Conservation (phyloP, 2,113 vertebrate species). For the Desmodus rotundus region DNA sequence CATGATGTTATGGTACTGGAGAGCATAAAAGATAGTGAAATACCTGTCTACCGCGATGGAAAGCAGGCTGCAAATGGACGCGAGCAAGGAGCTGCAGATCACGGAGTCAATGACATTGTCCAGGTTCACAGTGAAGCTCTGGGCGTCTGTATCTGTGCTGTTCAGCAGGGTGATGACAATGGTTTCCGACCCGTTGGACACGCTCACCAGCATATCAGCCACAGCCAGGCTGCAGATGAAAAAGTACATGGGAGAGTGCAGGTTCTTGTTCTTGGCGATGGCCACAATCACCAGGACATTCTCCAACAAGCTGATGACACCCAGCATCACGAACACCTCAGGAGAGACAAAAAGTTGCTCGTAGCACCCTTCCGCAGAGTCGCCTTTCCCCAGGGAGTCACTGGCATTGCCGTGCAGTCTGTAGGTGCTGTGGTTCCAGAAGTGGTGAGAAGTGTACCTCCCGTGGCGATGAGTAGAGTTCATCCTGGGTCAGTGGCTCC, state of each 20-base stretch:
- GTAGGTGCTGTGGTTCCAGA: conserved; percentile 81
- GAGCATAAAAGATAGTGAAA: conserved; percentile 96
- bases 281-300: conserved; percentile 93
- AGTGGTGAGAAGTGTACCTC: conserved; percentile 75
- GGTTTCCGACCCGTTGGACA: conserved; percentile 94
- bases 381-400: conserved; percentile 75
- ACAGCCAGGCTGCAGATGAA: conserved; percentile 97
- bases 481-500: conserved; percentile 77
- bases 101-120: conserved; percentile 96
- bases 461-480: conserved; percentile 82
- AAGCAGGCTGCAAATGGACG: conserved; percentile 95
- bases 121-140: conserved; percentile 87
- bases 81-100: conserved; percentile 95
- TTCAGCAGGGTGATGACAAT: conserved; percentile 92
- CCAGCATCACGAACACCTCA: conserved; percentile 92
- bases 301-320: conserved; percentile 92
- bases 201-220: conserved; percentile 95
- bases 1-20: conserved; percentile 95
- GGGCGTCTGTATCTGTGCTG: conserved; percentile 82
- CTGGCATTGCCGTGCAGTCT: conserved; percentile 64
- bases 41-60: conserved; percentile 96
- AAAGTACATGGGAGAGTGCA: conserved; percentile 97
- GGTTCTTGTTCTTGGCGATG: conserved; percentile 94
- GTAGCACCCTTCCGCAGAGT: conserved; percentile 85
- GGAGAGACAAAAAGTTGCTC: conserved; percentile 93